Evolutionary conservation across 92 coral and sea anemone species (phyloP).

Genomic region (Porites divaricata): DNA sequence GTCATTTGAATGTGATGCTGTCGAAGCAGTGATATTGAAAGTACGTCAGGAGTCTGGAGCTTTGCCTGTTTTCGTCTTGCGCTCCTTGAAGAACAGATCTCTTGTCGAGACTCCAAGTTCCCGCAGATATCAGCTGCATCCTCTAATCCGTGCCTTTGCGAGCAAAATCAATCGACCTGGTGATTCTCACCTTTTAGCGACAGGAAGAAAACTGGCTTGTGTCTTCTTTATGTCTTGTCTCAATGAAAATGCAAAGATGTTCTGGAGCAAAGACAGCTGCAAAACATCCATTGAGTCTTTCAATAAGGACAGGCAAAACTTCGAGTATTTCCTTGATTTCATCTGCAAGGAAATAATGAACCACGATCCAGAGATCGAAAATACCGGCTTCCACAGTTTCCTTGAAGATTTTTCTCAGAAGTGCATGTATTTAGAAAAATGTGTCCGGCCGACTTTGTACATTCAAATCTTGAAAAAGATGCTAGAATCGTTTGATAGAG

Average conservation of each 20-base stretch:
- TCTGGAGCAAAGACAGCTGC: constrained; percentile 49
- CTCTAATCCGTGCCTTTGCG: constrained; percentile 32
- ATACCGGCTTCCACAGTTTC: not conserved
- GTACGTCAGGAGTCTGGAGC: not conserved
- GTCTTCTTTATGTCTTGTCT: constrained; percentile 17
- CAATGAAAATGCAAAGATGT: constrained; percentile 5
- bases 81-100: constrained; percentile 25
- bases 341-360: not conserved
- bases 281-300: constrained; percentile 32
- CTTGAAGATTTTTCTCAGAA: constrained; percentile 11
- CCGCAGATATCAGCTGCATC: constrained; percentile 41
- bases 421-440: constrained; percentile 41
- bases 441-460: constrained; percentile 28
- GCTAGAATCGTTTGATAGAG: not conserved
- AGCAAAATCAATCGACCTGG: constrained; percentile 7
- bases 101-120: constrained; percentile 25
- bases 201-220: constrained; percentile 15
- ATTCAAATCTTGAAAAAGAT: not conserved
- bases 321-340: constrained; percentile 23
- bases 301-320: constrained; percentile 30
- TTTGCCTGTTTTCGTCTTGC: constrained; percentile 6
- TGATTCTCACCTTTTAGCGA: not conserved
- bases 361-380: not conserved
- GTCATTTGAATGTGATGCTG: constrained; percentile 46
- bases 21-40: constrained; percentile 27